Evolutionary conservation across 2,888 invertebrate genomes (phyloP).

Genomic region (Amphipyra berbera): DNA sequence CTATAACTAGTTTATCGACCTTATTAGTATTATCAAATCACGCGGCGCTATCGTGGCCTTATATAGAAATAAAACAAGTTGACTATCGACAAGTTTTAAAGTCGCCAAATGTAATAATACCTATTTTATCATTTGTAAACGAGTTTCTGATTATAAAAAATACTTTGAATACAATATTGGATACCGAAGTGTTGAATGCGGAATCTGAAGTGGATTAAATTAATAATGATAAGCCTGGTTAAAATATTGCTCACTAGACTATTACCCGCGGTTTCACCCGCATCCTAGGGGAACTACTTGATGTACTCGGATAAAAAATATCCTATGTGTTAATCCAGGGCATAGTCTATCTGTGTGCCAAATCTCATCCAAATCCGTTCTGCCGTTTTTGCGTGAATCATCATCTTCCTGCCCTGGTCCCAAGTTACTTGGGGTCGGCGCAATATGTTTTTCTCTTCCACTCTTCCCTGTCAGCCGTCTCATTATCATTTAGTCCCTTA

Average conservation of each 20-base stretch:
- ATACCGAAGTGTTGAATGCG: neutral
- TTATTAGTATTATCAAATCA: conserved; percentile 21
- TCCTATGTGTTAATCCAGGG: no score
- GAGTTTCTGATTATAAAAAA: conserved; percentile 19
- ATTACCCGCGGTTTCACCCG: no score
- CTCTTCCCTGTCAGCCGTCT: no score
- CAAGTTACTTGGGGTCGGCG: no score
- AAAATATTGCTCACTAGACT: neutral
- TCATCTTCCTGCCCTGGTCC: no score
- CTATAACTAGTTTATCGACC: conserved; percentile 26
- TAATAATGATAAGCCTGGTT: neutral
- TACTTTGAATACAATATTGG: neutral
- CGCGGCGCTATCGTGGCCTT: conserved; percentile 36
- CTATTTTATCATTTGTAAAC: conserved; percentile 13
- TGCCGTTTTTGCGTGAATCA: no score
- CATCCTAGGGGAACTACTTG: no score
- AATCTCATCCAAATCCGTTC: no score
- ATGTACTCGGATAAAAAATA: no score
- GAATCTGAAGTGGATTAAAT: neutral
- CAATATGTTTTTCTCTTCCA: no score
- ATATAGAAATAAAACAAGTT: conserved; percentile 33
- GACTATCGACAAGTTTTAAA: conserved; percentile 26
- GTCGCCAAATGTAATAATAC: conserved; percentile 21
- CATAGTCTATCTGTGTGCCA: no score
- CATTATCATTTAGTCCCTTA: no score